Base-by-base conservation (phyloP, 1,140 invertebrate species). In the Lerema accius region DNA sequence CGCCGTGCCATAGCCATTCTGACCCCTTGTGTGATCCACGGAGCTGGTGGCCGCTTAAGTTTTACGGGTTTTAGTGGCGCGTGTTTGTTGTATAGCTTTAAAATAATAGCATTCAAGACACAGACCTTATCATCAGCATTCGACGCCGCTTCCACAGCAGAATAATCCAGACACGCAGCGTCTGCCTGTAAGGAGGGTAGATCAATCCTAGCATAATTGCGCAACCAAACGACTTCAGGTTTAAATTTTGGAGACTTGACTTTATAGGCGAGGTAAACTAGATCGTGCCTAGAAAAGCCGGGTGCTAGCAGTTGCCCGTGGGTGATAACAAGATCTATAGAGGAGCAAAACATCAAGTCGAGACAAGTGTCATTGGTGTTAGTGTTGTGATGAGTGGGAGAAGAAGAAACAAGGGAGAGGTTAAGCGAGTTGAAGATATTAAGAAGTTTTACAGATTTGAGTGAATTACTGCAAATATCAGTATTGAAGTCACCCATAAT, bases 401-500 rank as follows among this genome's bases (percentile, higher is more conserved):
- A 0, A 11, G 51, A 53, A 1, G 65, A 53, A 7, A 69, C 32
- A 40, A 71, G 51, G 6, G 19, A 39, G 0, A 76, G 11, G 50
- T 67, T 55, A 0, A 55, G 13, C 32, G 67, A 64, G 0, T 51
- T 32, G 0, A 67, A 17, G 19, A 67, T 14, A 2, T 49, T 16
- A 3, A n/a, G 15, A 11, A 68, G 50, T 14, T 49, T 60, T 2
- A 6, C 10, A 16, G 59, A 60, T 4, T 58, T 49, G 7, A 11
- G 26, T 1, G 50, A 40, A 26, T 39, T 48, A 48, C 23, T 61
- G 0, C 45, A 15, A 11, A 66, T 9, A 15, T 60, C 60, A 11
- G 67, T 70, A 14, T 73, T 69, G 10, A 73, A 65, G 23, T 73
- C 67, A 15, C 65, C 63, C 49, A 71, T 55, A 4, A 69, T 63